Evolutionary conservation across 2,888 invertebrate species (phyloP).

Genomic region (Orthonevra nobilis): DNA sequence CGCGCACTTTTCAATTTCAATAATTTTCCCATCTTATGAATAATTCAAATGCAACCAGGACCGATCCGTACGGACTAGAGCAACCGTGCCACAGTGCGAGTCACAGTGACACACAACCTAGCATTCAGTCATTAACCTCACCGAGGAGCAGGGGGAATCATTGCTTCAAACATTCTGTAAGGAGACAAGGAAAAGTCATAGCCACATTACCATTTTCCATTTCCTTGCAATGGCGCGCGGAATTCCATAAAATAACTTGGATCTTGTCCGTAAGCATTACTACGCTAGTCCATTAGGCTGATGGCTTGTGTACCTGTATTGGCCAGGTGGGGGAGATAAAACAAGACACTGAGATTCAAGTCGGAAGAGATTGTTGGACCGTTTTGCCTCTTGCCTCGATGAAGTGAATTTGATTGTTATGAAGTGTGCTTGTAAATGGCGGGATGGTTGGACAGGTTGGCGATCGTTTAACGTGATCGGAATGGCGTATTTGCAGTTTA

Average conservation of each 20-base stretch:
- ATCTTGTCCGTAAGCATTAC: conserved; percentile 41
- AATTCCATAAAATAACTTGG: conserved; percentile 54
- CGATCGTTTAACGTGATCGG: conserved; percentile 49
- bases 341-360: conserved; percentile 19
- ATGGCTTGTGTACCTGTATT: conserved; percentile 36
- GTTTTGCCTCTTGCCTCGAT: conserved; percentile 30
- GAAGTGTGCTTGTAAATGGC: conserved; percentile 50
- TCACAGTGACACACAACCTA: conserved; percentile 49
- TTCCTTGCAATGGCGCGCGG: not conserved
- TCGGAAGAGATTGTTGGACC: conserved; percentile 45
- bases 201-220: conserved; percentile 55
- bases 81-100: conserved; percentile 28
- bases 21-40: conserved; percentile 68
- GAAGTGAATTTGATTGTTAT: conserved; percentile 67
- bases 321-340: not conserved
- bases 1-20: conserved; percentile 55
- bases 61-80: conserved; percentile 8
- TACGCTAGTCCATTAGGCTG: conserved; percentile 51
- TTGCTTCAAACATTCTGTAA: conserved; percentile 20
- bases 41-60: conserved; percentile 41
- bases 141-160: conserved; percentile 20
- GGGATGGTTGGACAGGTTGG: not conserved
- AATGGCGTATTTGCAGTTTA: too few relatives aligned
- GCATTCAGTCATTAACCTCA: conserved; percentile 44
- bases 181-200: not conserved